These are phyloP conservation scores for Drosophila suboccidentalis DNA, from an alignment of 2,888 invertebrate species.

Conservation along the genomic window DNA sequence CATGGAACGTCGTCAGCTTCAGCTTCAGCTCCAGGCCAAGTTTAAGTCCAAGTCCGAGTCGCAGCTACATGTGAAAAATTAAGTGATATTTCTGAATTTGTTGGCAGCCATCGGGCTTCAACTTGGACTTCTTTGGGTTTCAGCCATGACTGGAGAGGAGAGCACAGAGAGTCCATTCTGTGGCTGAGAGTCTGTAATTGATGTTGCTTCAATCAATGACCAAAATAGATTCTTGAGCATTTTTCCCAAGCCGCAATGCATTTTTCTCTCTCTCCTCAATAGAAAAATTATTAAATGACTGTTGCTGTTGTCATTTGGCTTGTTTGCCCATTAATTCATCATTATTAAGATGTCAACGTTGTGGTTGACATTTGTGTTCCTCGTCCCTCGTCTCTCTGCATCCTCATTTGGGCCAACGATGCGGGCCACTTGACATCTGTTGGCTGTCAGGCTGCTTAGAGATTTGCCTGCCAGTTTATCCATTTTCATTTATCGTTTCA, in stretches of 20 bases:
- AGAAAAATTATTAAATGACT: constrained; percentile 74
- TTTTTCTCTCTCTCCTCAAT: constrained; percentile 48
- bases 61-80: constrained; percentile 74
- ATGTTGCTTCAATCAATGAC: constrained; percentile 75
- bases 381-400: constrained; percentile 5
- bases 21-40: constrained; percentile 31
- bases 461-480: constrained; percentile 52
- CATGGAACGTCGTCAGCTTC: constrained; percentile 62
- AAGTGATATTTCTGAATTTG: constrained; percentile 81
- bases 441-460: constrained; percentile 55
- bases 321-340: constrained; percentile 84
- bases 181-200: constrained; percentile 60
- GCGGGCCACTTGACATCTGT: constrained; percentile 81
- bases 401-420: constrained; percentile 39
- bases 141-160: constrained; percentile 1
- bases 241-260: constrained; percentile 57
- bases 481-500: constrained; percentile 7
- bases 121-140: constrained; percentile 8
- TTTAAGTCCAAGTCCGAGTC: constrained; percentile 1
- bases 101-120: constrained; percentile 69
- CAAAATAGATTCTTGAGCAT: constrained; percentile 59
- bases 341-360: constrained; percentile 84
- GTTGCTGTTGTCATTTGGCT: constrained; percentile 58
- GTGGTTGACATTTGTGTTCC: constrained; percentile 80
- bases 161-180: constrained; percentile 13